These are phyloP conservation scores for Mayetiola destructor DNA, from an alignment of 2,888 invertebrate genomes.

Conservation along the genomic window DNA sequence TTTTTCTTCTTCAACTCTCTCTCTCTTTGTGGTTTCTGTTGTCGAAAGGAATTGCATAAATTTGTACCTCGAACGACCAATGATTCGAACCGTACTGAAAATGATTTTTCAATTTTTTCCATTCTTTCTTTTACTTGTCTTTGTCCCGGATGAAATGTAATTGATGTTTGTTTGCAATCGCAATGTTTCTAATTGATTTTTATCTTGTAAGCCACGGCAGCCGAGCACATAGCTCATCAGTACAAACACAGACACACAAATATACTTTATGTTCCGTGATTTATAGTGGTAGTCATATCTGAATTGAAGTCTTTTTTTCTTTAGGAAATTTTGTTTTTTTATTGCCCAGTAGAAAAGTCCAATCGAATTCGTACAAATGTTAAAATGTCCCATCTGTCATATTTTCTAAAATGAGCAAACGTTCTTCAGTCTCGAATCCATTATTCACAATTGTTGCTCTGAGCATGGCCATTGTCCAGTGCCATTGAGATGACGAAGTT, in stretches of 20 bases:
- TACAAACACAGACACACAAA: too few species aligned
- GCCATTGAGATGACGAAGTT: background rate
- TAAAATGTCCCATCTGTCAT: conserved; percentile 10
- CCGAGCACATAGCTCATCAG: too few species aligned
- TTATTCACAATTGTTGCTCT: background rate
- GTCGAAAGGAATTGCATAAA: too few species aligned
- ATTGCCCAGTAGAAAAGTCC: background rate
- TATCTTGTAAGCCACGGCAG: too few species aligned
- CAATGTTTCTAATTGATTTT: conserved; percentile 8
- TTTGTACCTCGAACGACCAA: too few species aligned
- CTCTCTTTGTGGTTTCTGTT: too few species aligned
- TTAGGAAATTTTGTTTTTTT: background rate
- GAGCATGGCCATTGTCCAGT: background rate
- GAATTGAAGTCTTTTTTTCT: background rate
- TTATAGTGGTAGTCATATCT: background rate
- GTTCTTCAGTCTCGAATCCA: background rate
- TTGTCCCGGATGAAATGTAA: too few species aligned
- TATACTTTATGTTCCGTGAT: too few species aligned
- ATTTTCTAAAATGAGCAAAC: background rate
- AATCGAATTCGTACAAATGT: conserved; percentile 1
- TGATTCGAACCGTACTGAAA: too few species aligned
- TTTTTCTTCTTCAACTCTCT: too few species aligned
- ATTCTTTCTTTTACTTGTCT: too few species aligned
- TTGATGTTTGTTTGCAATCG: conserved; percentile 11
- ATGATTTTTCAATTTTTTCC: too few species aligned